phyloP scores from a whole-genome alignment of 2,888 invertebrate genomes.

The Ophraella communa region DNA sequence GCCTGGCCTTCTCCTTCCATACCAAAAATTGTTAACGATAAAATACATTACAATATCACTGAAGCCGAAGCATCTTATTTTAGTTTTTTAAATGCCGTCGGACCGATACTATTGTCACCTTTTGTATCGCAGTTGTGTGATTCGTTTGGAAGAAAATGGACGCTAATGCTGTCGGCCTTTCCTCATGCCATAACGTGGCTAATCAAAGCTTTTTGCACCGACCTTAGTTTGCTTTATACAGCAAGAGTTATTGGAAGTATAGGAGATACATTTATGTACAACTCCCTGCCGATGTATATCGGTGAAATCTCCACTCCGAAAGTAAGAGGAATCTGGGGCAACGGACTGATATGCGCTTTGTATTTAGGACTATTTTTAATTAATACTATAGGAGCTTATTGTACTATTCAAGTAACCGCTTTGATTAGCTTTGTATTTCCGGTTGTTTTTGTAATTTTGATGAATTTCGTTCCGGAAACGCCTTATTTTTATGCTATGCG shows the following conservation, averaged over 20 bases:
- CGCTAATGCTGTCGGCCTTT: conserved; percentile 44
- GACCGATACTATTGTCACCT: conserved; percentile 36
- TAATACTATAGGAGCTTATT: conserved; percentile 64
- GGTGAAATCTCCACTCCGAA: conserved; percentile 50
- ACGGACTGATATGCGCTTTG: conserved; percentile 42
- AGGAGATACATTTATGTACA: conserved; percentile 46
- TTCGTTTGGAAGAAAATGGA: conserved; percentile 47
- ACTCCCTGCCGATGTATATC: conserved; percentile 48
- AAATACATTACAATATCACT: conserved; percentile 47
- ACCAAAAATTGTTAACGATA: conserved; percentile 48
- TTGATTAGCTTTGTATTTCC: conserved; percentile 66
- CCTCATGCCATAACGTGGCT: conserved; percentile 46
- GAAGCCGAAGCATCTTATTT: conserved; percentile 53
- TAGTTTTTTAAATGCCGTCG: conserved; percentile 49
- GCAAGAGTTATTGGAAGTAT: conserved; percentile 46
- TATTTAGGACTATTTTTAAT: conserved; percentile 48
- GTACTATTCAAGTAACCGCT: conserved; percentile 62
- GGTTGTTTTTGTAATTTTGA: conserved; percentile 61
- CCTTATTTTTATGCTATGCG: conserved; percentile 50
- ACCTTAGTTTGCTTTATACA: conserved; percentile 47
- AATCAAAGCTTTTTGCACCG: conserved; percentile 42
- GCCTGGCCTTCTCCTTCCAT: conserved; percentile 49
- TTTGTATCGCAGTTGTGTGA: conserved; percentile 46
- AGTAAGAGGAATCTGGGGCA: conserved; percentile 52
- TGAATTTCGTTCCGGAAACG: conserved; percentile 68